Conservation (phyloP, 2,113 vertebrate genomes). For the Shinisaurus crocodilurus region DNA sequence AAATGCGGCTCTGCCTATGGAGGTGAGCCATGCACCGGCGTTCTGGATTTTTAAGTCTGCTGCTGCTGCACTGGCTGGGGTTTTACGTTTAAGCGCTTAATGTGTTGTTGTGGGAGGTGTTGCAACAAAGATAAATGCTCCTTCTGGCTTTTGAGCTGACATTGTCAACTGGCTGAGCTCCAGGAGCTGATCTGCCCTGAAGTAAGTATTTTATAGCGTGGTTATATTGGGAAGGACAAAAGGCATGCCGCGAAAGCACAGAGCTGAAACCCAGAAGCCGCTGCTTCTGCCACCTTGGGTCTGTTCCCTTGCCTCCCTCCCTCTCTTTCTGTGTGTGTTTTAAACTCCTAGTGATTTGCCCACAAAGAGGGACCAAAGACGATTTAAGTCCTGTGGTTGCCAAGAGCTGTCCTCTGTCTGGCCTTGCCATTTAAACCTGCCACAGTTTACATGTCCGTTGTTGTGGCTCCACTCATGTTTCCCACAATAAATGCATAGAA, state of each 20-base stretch:
- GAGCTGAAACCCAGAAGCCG: not conserved
- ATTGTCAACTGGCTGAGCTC: slow-evolving; percentile 43
- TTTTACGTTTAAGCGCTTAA: slow-evolving; percentile 49
- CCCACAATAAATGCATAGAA: not conserved
- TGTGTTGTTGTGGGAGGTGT: slow-evolving; percentile 36
- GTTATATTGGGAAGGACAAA: not conserved
- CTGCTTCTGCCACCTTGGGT: not conserved
- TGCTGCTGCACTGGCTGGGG: slow-evolving; percentile 6
- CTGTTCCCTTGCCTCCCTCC: too few species aligned
- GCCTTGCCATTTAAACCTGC: not conserved
- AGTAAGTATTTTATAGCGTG: slow-evolving; percentile 2
- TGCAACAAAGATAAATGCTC: slow-evolving; percentile 42
- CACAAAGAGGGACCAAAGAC: not conserved
- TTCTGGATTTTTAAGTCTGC: slow-evolving; percentile 20
- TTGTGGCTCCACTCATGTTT: not conserved
- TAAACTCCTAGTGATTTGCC: not conserved
- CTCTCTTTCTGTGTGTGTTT: not conserved
- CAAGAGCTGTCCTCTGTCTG: not conserved
- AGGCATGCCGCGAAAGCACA: not conserved
- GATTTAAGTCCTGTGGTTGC: not conserved
- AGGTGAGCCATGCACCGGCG: not conserved
- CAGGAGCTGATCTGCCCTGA: slow-evolving; percentile 47
- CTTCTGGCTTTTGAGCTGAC: slow-evolving; percentile 30
- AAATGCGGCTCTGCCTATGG: slow-evolving; percentile 18
- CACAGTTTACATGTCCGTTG: too few species aligned